phyloP scores from a whole-genome alignment of 2,113 vertebrate genomes.

The Muntiacus reevesi region DNA sequence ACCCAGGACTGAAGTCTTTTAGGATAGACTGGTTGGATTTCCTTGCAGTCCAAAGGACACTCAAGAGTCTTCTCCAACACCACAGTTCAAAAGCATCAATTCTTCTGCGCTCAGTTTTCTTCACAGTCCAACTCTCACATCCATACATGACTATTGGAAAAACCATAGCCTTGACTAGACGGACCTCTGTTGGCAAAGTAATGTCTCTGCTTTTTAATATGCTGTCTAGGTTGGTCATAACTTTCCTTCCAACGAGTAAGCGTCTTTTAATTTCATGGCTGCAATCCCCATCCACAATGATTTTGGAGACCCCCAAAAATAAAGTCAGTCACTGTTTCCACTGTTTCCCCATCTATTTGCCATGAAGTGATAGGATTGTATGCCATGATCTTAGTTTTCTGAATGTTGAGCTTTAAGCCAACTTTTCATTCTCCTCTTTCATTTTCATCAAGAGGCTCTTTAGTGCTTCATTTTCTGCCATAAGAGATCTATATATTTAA shows the following conservation, averaged over 20 bases:
- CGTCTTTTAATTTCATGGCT: background rate
- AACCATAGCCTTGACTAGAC: background rate
- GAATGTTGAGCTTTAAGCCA: background rate
- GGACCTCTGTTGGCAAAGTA: background rate
- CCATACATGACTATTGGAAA: background rate
- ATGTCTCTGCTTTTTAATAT: background rate
- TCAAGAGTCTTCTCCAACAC: background rate
- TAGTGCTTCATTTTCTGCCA: background rate
- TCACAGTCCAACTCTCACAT: background rate
- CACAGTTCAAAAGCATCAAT: background rate
- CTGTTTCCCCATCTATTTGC: background rate
- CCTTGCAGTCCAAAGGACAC: background rate
- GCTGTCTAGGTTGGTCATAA: background rate
- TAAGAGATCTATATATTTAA: background rate
- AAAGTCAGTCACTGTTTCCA: background rate
- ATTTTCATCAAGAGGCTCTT: background rate
- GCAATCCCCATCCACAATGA: background rate
- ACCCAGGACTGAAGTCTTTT: background rate
- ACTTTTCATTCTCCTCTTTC: background rate
- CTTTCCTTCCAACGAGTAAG: background rate
- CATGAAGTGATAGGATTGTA: background rate
- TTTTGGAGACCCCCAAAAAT: background rate
- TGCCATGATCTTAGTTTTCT: background rate
- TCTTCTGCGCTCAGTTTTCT: accelerated
- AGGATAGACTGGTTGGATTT: background rate